These are phyloP conservation scores for Leptopilina myrica DNA, from an alignment of 2,888 invertebrate genomes.

Conservation along the genomic window DNA sequence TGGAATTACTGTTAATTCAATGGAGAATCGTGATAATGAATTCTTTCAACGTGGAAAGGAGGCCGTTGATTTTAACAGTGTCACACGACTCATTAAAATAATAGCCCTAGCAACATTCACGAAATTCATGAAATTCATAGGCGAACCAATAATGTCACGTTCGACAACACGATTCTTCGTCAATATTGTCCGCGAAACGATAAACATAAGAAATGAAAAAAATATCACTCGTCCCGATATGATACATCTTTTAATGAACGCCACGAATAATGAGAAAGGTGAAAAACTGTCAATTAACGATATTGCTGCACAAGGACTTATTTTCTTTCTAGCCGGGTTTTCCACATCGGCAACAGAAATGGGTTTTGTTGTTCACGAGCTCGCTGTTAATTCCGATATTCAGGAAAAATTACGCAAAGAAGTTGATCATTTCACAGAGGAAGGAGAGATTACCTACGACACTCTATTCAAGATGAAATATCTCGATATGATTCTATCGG, in stretches of 20 bases:
- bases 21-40: constrained; percentile 78
- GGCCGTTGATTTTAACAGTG: constrained; percentile 49
- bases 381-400: constrained; percentile 72
- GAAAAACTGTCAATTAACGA: not conserved
- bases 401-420: constrained; percentile 75
- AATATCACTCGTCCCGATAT: not conserved
- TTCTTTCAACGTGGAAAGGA: constrained; percentile 76
- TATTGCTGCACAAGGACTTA: not conserved
- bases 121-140: constrained; percentile 41
- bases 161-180: constrained; percentile 48
- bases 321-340: not conserved
- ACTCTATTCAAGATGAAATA: constrained; percentile 57
- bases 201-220: constrained; percentile 75
- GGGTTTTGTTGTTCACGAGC: constrained; percentile 51
- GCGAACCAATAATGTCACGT: constrained; percentile 41
- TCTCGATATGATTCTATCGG: constrained; percentile 69
- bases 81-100: constrained; percentile 41
- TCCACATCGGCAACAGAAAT: not conserved
- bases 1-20: constrained; percentile 79
- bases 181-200: constrained; percentile 69
- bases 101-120: constrained; percentile 25
- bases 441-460: constrained; percentile 56
- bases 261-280: not conserved
- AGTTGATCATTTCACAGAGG: constrained; percentile 59
- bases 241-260: not conserved